Percentiles rank a stretch among this genome's conserved stretches.
These are phyloP conservation scores for Anoplius nigerrimus DNA, from an alignment of 2,888 invertebrate genomes.

Conservation along the genomic window DNA sequence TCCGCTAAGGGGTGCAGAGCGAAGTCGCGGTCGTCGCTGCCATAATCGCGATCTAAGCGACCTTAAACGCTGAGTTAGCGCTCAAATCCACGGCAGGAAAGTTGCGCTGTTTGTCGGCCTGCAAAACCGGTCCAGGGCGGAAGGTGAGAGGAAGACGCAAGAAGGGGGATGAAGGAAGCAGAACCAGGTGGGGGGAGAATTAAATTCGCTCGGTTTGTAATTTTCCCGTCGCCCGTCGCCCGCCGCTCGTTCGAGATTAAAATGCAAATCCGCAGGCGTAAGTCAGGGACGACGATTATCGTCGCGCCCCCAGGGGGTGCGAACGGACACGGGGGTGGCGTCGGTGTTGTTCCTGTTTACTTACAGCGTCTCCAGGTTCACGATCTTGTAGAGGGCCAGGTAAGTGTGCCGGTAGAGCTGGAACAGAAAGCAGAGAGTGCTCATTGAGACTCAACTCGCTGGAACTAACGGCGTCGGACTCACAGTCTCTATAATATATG, in stretches of 20 bases:
- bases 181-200: background rate
- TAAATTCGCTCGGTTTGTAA: too few species aligned
- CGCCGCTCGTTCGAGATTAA: conserved; percentile 58
- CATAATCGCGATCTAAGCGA: conserved; percentile 57
- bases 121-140: too few species aligned
- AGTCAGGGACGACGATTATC: conserved; percentile 67
- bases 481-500: too few species aligned
- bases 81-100: conserved; percentile 59
- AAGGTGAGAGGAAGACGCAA: too few species aligned
- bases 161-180: too few species aligned
- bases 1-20: background rate
- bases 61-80: conserved; percentile 62
- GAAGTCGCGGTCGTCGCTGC: background rate
- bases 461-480: background rate
- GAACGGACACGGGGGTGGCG: background rate
- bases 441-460: conserved; percentile 12
- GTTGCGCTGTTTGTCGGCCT: conserved; percentile 24
- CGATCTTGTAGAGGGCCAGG: conserved; percentile 83
- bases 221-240: conserved; percentile 1
- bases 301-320: conserved; percentile 40
- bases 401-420: conserved; percentile 89
- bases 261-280: conserved; percentile 70
- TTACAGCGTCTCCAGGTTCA: conserved; percentile 79
- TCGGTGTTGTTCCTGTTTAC: conserved; percentile 60
- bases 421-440: conserved; percentile 61